A percentile compares a stretch with the other conserved stretches of the same genome.
Conservation (phyloP, 2,888 invertebrate species). For the Leistus spinibarbis region DNA sequence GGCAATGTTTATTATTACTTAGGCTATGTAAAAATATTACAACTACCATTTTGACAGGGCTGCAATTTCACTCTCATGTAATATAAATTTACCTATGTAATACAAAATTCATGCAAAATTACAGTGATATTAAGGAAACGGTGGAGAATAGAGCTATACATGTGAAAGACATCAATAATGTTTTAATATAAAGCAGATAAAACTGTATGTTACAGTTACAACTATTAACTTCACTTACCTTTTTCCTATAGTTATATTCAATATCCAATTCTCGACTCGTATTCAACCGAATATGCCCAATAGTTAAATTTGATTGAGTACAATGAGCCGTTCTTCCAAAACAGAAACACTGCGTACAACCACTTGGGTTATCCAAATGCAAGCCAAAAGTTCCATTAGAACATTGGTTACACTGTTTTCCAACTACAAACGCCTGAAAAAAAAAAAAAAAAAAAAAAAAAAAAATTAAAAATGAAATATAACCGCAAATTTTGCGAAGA, state of each 20-base stretch:
- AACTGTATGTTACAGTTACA: neutral
- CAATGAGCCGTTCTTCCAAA: conserved; percentile 86
- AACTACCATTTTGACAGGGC: too few relatives aligned
- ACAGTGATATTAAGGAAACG: too few relatives aligned
- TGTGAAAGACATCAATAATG: too few relatives aligned
- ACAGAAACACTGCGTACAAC: conserved; percentile 96
- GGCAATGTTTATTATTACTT: too few relatives aligned
- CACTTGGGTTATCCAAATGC: conserved; percentile 74
- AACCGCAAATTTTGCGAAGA: neutral
- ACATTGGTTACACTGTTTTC: conserved; percentile 84
- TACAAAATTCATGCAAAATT: too few relatives aligned
- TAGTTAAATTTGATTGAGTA: conserved; percentile 78
- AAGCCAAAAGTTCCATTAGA: conserved; percentile 86
- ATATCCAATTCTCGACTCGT: conserved; percentile 56
- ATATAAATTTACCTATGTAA: too few relatives aligned
- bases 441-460: neutral
- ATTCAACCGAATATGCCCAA: conserved; percentile 77
- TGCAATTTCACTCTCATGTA: too few relatives aligned
- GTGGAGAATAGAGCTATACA: too few relatives aligned
- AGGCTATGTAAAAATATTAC: too few relatives aligned
- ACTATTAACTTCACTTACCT: neutral
- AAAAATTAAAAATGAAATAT: neutral
- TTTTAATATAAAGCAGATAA: too few relatives aligned
- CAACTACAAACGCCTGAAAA: conserved; percentile 77
- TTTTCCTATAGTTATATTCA: conserved; percentile 39